A percentile compares a stretch with the other conserved stretches of the same genome.
Evolutionary conservation across 2,888 invertebrate genomes (phyloP).

Genomic region (Ichneumoninae sp.): DNA sequence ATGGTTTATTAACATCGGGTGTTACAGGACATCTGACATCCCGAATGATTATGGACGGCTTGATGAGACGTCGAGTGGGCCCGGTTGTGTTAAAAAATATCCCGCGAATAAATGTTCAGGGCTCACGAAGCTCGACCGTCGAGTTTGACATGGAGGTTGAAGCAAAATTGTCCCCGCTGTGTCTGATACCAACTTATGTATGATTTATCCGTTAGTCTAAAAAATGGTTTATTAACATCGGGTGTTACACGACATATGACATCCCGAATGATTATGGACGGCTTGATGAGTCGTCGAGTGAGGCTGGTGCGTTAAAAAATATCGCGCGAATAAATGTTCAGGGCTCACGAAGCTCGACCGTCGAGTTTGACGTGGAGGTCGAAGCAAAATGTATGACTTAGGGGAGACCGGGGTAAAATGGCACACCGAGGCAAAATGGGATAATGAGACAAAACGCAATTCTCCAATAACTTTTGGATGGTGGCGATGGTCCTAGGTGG

Average conservation of each 20-base stretch:
- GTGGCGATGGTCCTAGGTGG: too few relatives aligned
- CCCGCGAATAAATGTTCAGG: background rate
- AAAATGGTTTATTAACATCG: too few relatives aligned
- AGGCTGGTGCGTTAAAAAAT: background rate
- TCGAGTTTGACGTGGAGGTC: background rate
- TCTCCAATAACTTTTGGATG: too few relatives aligned
- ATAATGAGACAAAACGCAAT: too few relatives aligned
- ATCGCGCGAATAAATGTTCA: background rate
- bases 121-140: background rate
- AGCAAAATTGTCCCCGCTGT: background rate
- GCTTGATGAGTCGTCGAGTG: background rate
- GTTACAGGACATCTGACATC: too few relatives aligned
- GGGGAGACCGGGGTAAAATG: too few relatives aligned
- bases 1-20: too few relatives aligned
- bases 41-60: background rate
- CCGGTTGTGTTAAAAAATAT: background rate
- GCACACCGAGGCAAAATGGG: too few relatives aligned
- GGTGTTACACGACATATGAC: too few relatives aligned
- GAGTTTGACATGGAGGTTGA: background rate
- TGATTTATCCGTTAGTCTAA: too few relatives aligned
- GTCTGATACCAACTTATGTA: too few relatives aligned
- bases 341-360: background rate
- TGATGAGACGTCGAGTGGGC: background rate
- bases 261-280: background rate
- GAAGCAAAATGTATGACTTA: background rate